Conservation (phyloP, 2,113 vertebrate species). For the Atractosteus spatula region DNA sequence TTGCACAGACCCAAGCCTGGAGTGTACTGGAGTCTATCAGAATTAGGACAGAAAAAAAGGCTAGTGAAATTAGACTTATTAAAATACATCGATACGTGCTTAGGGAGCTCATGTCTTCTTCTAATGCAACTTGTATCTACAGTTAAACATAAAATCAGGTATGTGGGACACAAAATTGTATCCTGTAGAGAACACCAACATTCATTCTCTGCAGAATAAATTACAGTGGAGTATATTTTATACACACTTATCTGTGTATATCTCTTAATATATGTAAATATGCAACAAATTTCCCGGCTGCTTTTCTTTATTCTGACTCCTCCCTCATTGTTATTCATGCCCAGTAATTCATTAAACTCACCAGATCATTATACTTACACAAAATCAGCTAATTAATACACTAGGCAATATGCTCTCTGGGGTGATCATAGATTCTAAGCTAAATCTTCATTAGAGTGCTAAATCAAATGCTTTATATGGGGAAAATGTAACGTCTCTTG, state of each 20-base stretch:
- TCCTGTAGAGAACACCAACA: neutral
- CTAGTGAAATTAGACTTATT: too few relatives aligned
- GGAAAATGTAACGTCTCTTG: slow-evolving; percentile 8
- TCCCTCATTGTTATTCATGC: slow-evolving; percentile 28
- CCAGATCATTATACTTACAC: slow-evolving; percentile 27
- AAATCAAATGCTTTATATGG: slow-evolving; percentile 14
- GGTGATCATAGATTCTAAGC: slow-evolving; percentile 9
- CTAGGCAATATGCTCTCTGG: slow-evolving; percentile 18
- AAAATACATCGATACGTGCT: too few relatives aligned
- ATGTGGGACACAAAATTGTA: neutral
- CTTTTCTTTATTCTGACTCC: slow-evolving; percentile 17
- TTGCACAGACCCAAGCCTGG: too few relatives aligned
- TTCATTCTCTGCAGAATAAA: neutral
- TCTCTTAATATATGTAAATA: slow-evolving; percentile 18
- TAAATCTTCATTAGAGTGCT: slow-evolving; percentile 19
- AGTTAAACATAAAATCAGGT: too few relatives aligned
- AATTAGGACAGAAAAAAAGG: too few relatives aligned
- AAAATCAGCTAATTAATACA: slow-evolving; percentile 34
- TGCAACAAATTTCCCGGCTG: slow-evolving; percentile 17
- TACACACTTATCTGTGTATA: slow-evolving; percentile 4
- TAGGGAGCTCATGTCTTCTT: too few relatives aligned
- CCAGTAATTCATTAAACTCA: slow-evolving; percentile 24
- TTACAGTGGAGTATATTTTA: slow-evolving; percentile 1
- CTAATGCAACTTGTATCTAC: too few relatives aligned
- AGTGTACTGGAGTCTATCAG: too few relatives aligned